Evolutionary conservation across 2,113 vertebrate species (phyloP).

Genomic region (Cygnus buccinator): DNA sequence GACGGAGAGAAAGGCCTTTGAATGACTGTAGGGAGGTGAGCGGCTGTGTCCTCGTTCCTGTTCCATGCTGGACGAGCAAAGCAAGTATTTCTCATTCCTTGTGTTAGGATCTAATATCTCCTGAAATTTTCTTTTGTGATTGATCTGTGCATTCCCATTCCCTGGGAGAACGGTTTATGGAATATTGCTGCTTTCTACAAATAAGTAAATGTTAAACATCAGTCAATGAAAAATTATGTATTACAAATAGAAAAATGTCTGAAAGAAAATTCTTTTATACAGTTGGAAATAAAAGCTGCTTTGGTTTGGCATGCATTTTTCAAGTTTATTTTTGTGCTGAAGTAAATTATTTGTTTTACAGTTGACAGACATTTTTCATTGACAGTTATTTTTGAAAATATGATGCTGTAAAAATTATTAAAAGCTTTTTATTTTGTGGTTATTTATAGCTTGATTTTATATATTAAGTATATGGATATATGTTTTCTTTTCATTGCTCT

Average conservation of each 20-base stretch:
- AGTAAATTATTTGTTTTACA: neutral
- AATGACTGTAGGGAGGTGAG: neutral
- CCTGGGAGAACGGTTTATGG: neutral
- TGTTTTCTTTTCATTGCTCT: slow-evolving; percentile 15
- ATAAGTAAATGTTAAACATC: neutral
- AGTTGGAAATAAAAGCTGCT: neutral
- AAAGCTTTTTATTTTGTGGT: neutral
- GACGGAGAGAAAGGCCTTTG: neutral
- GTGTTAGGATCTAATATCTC: neutral
- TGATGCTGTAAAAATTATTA: neutral
- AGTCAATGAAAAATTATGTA: neutral
- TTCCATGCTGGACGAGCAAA: neutral
- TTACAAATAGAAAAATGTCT: neutral
- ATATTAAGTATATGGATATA: neutral
- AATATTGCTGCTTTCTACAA: neutral
- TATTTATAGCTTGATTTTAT: neutral
- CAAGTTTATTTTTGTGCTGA: neutral
- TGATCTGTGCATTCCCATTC: neutral
- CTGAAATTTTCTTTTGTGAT: neutral
- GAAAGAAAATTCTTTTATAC: neutral
- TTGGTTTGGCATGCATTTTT: neutral
- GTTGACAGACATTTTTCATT: neutral
- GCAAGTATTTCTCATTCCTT: neutral
- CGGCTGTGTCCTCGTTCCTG: neutral
- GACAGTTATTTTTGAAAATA: neutral